phyloP scores from a whole-genome alignment of 2,113 vertebrate genomes.

The Stomatorhinus ivindoensis region DNA sequence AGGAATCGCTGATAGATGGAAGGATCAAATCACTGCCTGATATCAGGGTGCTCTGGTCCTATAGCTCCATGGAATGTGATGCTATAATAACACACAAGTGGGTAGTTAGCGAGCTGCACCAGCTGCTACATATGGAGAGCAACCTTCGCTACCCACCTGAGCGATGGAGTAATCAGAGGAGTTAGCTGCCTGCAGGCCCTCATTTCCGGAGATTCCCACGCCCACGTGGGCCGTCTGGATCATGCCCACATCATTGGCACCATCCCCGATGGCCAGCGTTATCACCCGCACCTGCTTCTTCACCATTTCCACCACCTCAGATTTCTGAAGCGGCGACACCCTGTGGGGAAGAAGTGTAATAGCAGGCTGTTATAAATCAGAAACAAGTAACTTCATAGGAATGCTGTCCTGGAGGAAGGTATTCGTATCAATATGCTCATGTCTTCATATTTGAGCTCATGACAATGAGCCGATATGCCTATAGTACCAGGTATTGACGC shows the following conservation, averaged over 20 bases:
- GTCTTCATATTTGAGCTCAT: too few relatives aligned
- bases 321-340: conserved; percentile 97
- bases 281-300: conserved; percentile 97
- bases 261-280: conserved; percentile 90
- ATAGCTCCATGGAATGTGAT: not conserved
- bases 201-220: conserved; percentile 93
- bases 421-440: not conserved
- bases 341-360: conserved; percentile 45
- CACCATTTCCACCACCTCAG: conserved; percentile 98
- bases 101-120: not conserved
- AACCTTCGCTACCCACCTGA: conserved; percentile 61
- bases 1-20: not conserved
- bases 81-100: not conserved
- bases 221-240: conserved; percentile 96
- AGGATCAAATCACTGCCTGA: not conserved
- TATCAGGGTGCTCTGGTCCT: not conserved
- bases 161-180: conserved; percentile 98
- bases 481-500: not conserved
- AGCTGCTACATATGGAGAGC: not conserved
- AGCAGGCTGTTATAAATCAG: not conserved
- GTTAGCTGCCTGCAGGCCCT: conserved; percentile 94
- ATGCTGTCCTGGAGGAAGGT: not conserved
- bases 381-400: not conserved
- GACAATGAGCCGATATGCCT: not conserved
- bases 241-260: conserved; percentile 97